Conservation (phyloP, 53 echinoderm and acorn worm genomes). For the Henricia sp. region DNA sequence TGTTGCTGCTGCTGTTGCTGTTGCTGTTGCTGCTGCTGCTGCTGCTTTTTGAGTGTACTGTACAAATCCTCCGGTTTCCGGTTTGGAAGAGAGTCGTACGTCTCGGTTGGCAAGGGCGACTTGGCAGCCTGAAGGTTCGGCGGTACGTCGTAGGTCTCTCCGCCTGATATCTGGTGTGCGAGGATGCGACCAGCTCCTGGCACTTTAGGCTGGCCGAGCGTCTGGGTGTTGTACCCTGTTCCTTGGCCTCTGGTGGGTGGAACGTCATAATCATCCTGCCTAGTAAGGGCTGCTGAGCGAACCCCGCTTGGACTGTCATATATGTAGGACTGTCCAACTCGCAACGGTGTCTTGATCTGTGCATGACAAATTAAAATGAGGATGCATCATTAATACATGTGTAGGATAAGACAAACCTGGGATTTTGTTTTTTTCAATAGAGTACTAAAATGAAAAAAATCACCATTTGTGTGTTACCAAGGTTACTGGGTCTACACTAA, state of each 20-base stretch:
- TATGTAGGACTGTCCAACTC: constrained; percentile 57
- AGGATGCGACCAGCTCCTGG: constrained; percentile 60
- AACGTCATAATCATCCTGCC: constrained; percentile 85
- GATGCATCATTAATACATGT: no score
- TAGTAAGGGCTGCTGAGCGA: constrained; percentile 18
- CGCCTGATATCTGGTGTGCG: constrained; percentile 25
- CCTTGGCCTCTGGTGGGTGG: constrained; percentile 66
- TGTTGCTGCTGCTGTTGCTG: background rate
- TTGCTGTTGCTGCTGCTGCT: constrained; percentile 51
- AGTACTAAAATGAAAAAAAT: no score
- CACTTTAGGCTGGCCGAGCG: constrained; percentile 43
- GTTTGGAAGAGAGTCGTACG: constrained; percentile 15
- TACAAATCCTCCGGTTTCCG: constrained; percentile 61
- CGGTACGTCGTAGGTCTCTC: constrained; percentile 74
- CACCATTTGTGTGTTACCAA: no score
- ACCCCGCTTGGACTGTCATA: constrained; percentile 60
- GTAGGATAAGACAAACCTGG: no score
- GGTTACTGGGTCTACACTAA: no score
- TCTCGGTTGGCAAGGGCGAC: constrained; percentile 32
- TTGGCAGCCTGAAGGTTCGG: constrained; percentile 25
- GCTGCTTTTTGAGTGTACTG: constrained; percentile 45
- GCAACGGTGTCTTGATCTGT: constrained; percentile 51
- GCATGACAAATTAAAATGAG: no score
- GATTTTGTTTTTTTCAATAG: no score
- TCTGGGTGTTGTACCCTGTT: constrained; percentile 32